These are phyloP conservation scores for Sinocyclocheilus grahami DNA, from an alignment of 2,113 vertebrate genomes.

Conservation along the genomic window DNA sequence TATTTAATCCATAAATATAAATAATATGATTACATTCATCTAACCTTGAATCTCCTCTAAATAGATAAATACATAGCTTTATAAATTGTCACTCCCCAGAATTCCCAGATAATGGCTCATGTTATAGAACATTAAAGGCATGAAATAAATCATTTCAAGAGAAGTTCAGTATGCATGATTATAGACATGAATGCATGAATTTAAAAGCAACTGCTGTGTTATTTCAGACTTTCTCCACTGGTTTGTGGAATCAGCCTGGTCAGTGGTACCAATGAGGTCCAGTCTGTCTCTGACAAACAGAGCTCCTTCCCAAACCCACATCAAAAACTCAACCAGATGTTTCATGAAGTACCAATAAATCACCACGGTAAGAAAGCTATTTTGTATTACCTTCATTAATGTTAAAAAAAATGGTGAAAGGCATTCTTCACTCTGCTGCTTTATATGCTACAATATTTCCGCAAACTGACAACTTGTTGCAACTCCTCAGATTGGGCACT, in stretches of 20 bases:
- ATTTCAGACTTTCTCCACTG: slow-evolving; percentile 36
- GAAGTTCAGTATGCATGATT: background rate
- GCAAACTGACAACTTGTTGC: slow-evolving; percentile 20
- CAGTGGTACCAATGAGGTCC: slow-evolving; percentile 19
- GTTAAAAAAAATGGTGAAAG: background rate
- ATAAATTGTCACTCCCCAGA: no score
- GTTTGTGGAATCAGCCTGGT: slow-evolving; percentile 17
- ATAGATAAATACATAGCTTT: no score
- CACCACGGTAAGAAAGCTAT: slow-evolving; percentile 19
- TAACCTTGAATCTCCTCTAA: no score
- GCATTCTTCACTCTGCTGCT: background rate
- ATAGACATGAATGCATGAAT: slow-evolving; percentile 4
- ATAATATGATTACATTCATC: no score
- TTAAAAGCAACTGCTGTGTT: background rate
- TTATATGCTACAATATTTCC: slow-evolving; percentile 1
- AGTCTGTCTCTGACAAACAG: slow-evolving; percentile 3
- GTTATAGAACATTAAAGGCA: background rate
- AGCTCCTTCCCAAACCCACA: slow-evolving; percentile 11
- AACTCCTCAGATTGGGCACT: background rate
- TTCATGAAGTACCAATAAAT: slow-evolving; percentile 25
- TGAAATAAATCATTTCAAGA: background rate
- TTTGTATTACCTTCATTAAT: background rate
- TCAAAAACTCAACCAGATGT: slow-evolving; percentile 34
- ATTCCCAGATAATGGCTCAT: background rate
- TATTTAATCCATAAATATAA: no score